Base-by-base conservation (phyloP, 2,113 vertebrate species). In the human region DNA sequence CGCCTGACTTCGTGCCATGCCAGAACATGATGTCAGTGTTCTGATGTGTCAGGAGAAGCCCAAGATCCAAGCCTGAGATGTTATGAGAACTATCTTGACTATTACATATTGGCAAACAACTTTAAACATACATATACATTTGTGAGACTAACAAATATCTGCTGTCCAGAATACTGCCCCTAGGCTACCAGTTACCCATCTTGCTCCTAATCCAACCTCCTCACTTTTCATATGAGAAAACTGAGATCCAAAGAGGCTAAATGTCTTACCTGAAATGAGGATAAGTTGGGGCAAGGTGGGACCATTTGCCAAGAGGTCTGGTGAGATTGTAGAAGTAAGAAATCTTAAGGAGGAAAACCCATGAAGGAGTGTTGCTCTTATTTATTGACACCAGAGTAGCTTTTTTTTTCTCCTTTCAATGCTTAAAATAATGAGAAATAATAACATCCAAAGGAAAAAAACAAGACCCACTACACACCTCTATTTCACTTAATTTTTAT, bases 361-460 rank as follows among this genome's bases (percentile, higher is more conserved):
- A 12, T 20, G n/a, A 25, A 43, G 5, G 11, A 85, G 27, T 38
- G 23, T 72, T 35, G 8, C 78, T 70, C 76, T 61, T 85, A 55
- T 38, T 61, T 86, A 68, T 16, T n/a, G 64, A 96, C 48, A 45
- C 64, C 32, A 86, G 5, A 66, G 25, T 50, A 48, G 7, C n/a
- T 32, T 8, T 73, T 66, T 66, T 66, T 43, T 70, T 11, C 16
- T 11, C 25, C n/a, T 68, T 78, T 68, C 9, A 68, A 9, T 78
- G 73, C n/a, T 82, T 82, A 48, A 90, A 80, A 50, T 75, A 94
- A 85, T 92, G 90, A 75, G 70, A 96, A 95, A 86, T 45, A 93
- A 64, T 66, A 59, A 73, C 11, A 83, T 32, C 66, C 22, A 73
- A 80, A 82, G 30, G 13, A 0, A 38, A 20, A 16, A 50, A 84